A percentile compares a stretch with the other conserved stretches of the same genome.
phyloP scores from a whole-genome alignment of 2,888 invertebrate species.

The Agrypnus murinus region DNA sequence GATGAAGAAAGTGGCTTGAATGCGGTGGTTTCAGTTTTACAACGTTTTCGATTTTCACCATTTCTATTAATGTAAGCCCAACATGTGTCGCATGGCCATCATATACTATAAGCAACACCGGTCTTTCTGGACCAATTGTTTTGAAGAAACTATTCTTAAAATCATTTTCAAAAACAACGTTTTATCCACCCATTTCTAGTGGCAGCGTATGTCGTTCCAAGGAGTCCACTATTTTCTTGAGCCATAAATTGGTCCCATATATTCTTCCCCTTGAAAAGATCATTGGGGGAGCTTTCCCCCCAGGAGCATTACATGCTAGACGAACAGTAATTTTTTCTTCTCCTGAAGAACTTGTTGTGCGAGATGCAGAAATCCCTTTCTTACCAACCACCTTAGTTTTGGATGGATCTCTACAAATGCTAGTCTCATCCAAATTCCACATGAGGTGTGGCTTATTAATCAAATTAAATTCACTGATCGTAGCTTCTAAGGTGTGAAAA shows the following conservation, averaged over 20 bases:
- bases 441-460: slow-evolving; percentile 1
- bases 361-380: slow-evolving; percentile 4
- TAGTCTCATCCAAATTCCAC: slow-evolving; percentile 2
- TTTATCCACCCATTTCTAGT: slow-evolving; percentile 23
- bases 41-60: slow-evolving; percentile 15
- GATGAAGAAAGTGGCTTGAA: slow-evolving; percentile 12
- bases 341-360: slow-evolving; percentile 17
- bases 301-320: slow-evolving; percentile 4
- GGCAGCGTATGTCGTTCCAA: slow-evolving; percentile 23
- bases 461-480: too few relatives aligned
- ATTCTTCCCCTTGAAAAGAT: slow-evolving; percentile 21
- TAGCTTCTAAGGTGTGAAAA: slow-evolving; percentile 2
- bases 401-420: slow-evolving; percentile 1
- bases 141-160: slow-evolving; percentile 28
- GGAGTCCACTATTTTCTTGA: slow-evolving; percentile 4
- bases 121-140: slow-evolving; percentile 13
- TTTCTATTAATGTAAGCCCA: slow-evolving; percentile 11
- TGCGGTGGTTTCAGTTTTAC: slow-evolving; percentile 13
- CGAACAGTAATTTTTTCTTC: slow-evolving; percentile 17
- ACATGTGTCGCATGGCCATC: slow-evolving; percentile 7
- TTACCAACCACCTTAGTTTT: too few relatives aligned
- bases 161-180: slow-evolving; percentile 11
- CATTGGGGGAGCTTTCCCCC: slow-evolving; percentile 16
- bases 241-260: slow-evolving; percentile 22
- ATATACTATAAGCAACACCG: slow-evolving; percentile 4